phyloP scores from a whole-genome alignment of 2,113 vertebrate genomes.

The Polypterus senegalus region DNA sequence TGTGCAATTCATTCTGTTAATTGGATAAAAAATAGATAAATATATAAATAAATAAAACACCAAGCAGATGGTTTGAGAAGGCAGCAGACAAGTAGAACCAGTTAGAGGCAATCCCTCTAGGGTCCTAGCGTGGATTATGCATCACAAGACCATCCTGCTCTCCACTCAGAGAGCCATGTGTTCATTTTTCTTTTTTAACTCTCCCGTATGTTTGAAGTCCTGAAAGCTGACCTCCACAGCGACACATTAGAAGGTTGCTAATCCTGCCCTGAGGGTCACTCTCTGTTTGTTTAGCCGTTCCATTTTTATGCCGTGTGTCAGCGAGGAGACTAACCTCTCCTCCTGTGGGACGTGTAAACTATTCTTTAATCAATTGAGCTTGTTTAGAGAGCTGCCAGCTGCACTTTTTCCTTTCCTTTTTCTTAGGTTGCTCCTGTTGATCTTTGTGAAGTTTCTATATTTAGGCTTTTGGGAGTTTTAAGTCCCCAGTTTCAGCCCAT shows the following conservation, averaged over 20 bases:
- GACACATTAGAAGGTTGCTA: conserved; percentile 31
- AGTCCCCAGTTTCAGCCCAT: too few relatives aligned
- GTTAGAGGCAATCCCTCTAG: too few relatives aligned
- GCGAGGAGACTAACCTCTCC: conserved; percentile 22
- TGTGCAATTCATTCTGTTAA: too few relatives aligned
- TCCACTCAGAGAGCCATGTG: background rate
- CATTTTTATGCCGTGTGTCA: conserved; percentile 33
- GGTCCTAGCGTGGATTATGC: too few relatives aligned
- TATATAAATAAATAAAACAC: too few relatives aligned
- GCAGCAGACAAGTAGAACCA: too few relatives aligned
- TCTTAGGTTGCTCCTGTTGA: background rate
- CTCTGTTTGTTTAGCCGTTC: conserved; percentile 40
- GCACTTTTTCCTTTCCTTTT: conserved; percentile 1
- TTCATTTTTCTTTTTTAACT: conserved; percentile 23
- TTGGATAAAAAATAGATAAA: too few relatives aligned
- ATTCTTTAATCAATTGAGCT: conserved; percentile 34
- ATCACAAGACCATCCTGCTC: background rate
- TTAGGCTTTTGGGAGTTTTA: conserved; percentile 25
- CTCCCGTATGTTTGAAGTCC: conserved; percentile 24
- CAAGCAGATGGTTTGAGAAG: too few relatives aligned
- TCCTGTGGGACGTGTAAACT: conserved; percentile 42
- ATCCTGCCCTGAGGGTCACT: conserved; percentile 41
- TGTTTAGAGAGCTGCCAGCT: conserved; percentile 27
- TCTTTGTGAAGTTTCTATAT: conserved; percentile 20
- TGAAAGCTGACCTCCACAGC: conserved; percentile 17